Evolutionary conservation across 2,888 invertebrate genomes (phyloP).

Genomic region (Flabesymbios commensalis): DNA sequence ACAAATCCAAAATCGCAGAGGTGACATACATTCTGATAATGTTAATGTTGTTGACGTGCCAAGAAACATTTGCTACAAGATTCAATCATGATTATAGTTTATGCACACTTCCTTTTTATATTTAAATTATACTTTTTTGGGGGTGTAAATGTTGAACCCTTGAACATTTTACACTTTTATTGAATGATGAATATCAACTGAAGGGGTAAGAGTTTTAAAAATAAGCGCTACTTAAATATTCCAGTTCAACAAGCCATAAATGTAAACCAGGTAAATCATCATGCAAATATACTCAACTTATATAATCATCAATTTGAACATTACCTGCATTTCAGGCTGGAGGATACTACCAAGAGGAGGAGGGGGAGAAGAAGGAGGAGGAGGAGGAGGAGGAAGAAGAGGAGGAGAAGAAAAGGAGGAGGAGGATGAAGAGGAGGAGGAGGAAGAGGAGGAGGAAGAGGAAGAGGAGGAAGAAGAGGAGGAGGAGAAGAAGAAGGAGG

Average conservation of each 20-base stretch:
- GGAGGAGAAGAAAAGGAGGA: constrained; percentile 7
- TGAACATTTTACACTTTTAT: no score
- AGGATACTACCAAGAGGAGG: not conserved
- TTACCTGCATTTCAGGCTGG: not conserved
- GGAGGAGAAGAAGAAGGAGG: constrained; percentile 6
- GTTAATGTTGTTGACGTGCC: no score
- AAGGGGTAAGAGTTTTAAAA: no score
- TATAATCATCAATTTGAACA: not conserved
- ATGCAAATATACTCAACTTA: not conserved
- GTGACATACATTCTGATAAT: no score
- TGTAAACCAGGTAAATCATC: not conserved
- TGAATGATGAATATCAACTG: no score
- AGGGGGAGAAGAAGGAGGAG: constrained; percentile 7
- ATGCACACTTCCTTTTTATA: no score
- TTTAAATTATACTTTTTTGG: no score
- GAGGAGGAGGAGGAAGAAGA: constrained; percentile 1
- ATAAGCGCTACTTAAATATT: no score
- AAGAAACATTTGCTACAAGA: no score
- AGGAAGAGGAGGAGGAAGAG: constrained; percentile 1
- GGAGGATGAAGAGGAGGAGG: not conserved
- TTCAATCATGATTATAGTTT: no score
- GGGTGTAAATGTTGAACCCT: no score
- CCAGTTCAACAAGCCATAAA: not conserved
- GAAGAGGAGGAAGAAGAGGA: constrained; percentile 4
- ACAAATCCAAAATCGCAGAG: no score